Conservation (phyloP, 2,888 invertebrate species). For the Agrochola circellaris region DNA sequence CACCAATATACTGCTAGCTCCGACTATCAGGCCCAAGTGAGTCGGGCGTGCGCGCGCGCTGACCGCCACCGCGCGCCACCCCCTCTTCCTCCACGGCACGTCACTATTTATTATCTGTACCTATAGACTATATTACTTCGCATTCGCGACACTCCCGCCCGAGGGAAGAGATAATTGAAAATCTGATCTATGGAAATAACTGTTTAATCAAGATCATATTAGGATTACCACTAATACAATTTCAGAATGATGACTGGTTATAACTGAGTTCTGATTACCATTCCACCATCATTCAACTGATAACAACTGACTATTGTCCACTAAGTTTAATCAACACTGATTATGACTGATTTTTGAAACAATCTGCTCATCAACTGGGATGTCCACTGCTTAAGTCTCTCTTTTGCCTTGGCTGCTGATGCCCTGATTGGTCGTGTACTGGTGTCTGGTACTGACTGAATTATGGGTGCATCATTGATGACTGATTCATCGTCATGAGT, state of each 20-base stretch:
- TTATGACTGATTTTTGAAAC: not conserved
- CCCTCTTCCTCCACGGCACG: too few relatives aligned
- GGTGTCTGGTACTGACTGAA: slow-evolving; percentile 5
- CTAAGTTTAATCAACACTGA: not conserved
- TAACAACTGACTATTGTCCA: not conserved
- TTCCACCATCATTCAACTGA: not conserved
- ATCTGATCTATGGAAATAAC: not conserved
- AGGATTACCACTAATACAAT: not conserved
- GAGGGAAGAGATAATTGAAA: not conserved
- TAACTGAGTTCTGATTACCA: not conserved
- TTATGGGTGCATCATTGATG: not conserved
- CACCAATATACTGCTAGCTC: too few relatives aligned
- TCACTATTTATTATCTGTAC: not conserved
- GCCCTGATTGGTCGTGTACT: slow-evolving; percentile 5
- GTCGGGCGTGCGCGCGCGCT: too few relatives aligned
- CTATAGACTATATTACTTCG: not conserved
- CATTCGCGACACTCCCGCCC: not conserved
- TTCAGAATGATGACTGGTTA: not conserved
- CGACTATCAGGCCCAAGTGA: too few relatives aligned
- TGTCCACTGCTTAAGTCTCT: slow-evolving; percentile 6
- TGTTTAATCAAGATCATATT: not conserved
- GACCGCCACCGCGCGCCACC: too few relatives aligned
- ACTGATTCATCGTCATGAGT: not conserved
- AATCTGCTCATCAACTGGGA: slow-evolving; percentile 13
- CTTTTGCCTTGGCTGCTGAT: slow-evolving; percentile 3